Conservation (phyloP, 2,113 vertebrate species). For the Eulemur rufifrons region DNA sequence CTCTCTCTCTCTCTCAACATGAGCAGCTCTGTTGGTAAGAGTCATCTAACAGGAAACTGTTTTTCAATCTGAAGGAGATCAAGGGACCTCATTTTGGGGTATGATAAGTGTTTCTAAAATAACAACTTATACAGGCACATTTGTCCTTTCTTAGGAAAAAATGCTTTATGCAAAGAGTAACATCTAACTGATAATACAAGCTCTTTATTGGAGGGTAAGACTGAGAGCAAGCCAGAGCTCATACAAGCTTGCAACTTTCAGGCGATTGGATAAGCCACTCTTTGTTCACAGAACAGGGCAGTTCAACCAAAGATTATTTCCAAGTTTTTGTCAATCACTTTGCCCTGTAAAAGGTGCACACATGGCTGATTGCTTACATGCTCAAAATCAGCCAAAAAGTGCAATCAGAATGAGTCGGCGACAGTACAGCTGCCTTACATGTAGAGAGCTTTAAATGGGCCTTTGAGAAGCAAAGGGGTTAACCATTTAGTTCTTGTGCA, state of each 20-base stretch:
- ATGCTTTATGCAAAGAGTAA: constrained; percentile 36
- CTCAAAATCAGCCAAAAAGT: constrained; percentile 59
- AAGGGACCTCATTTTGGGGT: constrained; percentile 23
- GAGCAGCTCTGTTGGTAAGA: constrained; percentile 63
- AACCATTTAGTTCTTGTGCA: background rate
- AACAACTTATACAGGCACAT: constrained; percentile 33
- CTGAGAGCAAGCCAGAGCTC: constrained; percentile 7
- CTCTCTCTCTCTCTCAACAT: constrained; percentile 60
- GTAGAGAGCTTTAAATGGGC: background rate
- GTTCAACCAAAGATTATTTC: constrained; percentile 51
- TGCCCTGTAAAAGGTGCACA: constrained; percentile 49
- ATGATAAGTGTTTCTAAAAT: constrained; percentile 45
- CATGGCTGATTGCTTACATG: constrained; percentile 47
- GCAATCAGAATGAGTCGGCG: background rate
- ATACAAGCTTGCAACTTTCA: constrained; percentile 27
- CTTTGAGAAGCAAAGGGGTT: constrained; percentile 3
- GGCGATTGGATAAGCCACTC: background rate
- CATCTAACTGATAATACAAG: constrained; percentile 31
- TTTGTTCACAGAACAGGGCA: constrained; percentile 55
- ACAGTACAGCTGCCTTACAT: background rate
- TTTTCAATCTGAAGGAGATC: constrained; percentile 67
- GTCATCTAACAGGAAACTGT: constrained; percentile 63
- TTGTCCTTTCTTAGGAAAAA: constrained; percentile 32
- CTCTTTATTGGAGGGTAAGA: constrained; percentile 40
- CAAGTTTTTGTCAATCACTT: constrained; percentile 65